A percentile compares a stretch with the other conserved stretches of the same genome.
Conservation (phyloP, 2,113 vertebrate species). For the Hiodon tergisus region DNA sequence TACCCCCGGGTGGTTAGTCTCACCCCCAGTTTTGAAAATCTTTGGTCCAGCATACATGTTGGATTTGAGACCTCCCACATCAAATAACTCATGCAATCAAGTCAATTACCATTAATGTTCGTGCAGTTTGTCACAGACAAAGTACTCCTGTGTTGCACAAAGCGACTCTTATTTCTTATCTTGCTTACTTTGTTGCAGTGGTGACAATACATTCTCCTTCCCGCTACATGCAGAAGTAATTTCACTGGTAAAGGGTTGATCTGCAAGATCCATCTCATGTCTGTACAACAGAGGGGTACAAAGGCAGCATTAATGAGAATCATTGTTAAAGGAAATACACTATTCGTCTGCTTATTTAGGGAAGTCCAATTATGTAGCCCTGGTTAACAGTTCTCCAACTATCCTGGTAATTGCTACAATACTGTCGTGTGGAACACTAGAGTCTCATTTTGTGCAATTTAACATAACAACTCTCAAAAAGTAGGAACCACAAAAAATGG, state of each 20-base stretch:
- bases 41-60: no score
- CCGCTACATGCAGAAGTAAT: not conserved
- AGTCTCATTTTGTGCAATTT: conserved; percentile 20
- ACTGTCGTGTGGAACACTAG: not conserved
- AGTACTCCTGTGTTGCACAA: not conserved
- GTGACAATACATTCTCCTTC: not conserved
- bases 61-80: no score
- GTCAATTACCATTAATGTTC: no score
- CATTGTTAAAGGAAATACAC: conserved; percentile 17
- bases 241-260: not conserved
- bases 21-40: no score
- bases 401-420: conserved; percentile 11
- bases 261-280: conserved; percentile 7
- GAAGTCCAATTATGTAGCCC: conserved; percentile 16
- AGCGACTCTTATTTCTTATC: not conserved
- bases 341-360: conserved; percentile 24
- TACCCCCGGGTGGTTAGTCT: not conserved
- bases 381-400: conserved; percentile 16
- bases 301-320: conserved; percentile 21
- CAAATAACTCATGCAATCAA: no score
- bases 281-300: not conserved
- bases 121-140: not conserved
- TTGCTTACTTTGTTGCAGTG: not conserved
- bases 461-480: conserved; percentile 20
- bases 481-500: not conserved